Evolutionary conservation across 2,113 vertebrate genomes (phyloP).

Genomic region (Tragulus kanchil): DNA sequence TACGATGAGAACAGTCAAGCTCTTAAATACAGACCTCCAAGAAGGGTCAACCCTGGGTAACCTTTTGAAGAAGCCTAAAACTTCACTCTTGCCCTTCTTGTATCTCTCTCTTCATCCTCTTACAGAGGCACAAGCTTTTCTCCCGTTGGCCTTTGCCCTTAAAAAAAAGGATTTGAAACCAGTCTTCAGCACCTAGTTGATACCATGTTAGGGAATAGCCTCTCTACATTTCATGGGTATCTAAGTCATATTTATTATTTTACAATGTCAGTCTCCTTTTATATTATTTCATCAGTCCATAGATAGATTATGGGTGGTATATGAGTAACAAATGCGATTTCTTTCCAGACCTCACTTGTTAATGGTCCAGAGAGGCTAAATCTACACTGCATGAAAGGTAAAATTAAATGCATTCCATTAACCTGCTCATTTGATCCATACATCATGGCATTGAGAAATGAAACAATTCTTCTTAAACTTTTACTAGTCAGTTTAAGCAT

Average conservation of each 20-base stretch:
- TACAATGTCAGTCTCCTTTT: not conserved
- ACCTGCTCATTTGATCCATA: conserved; percentile 23
- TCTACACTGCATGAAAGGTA: not conserved
- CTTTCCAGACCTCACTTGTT: not conserved
- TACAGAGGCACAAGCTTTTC: not conserved
- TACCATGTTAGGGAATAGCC: not conserved
- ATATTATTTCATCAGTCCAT: conserved; percentile 12
- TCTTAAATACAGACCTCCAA: not conserved
- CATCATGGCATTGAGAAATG: not conserved
- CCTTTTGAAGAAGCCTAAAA: not conserved
- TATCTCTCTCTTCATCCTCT: not conserved
- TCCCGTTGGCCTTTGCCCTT: not conserved
- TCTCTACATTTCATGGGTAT: not conserved
- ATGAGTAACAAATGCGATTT: conserved; percentile 33
- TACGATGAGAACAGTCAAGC: not conserved
- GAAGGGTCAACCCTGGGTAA: not conserved
- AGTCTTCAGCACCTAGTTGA: not conserved
- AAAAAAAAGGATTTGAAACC: not conserved
- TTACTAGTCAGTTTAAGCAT: not conserved
- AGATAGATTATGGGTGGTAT: not conserved
- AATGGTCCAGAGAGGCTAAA: conserved; percentile 4
- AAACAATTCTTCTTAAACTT: not conserved
- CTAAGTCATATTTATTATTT: not conserved
- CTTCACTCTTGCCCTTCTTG: not conserved
- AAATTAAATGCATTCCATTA: conserved; percentile 60